Evolutionary conservation across 64 coral and sea anemone genomes (phyloP).

Genomic region (Orbicella faveolata): DNA sequence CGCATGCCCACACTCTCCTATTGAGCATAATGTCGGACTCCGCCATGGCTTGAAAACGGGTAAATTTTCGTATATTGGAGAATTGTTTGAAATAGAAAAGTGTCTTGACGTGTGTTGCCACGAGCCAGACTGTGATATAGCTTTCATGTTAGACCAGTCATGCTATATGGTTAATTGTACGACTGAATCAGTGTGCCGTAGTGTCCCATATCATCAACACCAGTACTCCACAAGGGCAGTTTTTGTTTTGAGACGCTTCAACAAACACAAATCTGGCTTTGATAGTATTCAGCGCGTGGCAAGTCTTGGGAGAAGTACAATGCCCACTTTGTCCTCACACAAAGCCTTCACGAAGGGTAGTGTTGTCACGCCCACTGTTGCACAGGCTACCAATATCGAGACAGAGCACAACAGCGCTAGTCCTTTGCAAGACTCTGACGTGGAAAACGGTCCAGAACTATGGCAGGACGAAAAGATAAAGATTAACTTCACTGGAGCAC

Average conservation of each 20-base stretch:
- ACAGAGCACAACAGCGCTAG: background rate
- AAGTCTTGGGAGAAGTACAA: background rate
- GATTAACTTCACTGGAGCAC: background rate
- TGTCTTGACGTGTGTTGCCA: conserved; percentile 52
- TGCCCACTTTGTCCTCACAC: background rate
- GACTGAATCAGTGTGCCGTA: background rate
- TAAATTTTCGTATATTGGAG: conserved; percentile 49
- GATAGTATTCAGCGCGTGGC: background rate
- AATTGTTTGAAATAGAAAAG: background rate
- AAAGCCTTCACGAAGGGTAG: background rate
- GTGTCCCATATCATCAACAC: conserved; percentile 13
- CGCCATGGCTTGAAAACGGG: conserved; percentile 38
- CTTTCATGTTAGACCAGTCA: conserved; percentile 56
- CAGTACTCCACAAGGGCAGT: conserved; percentile 48
- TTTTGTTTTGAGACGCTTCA: conserved; percentile 39
- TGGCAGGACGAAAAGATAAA: background rate
- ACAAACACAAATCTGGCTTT: background rate
- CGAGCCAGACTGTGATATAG: conserved; percentile 47
- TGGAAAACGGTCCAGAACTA: background rate
- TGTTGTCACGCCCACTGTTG: background rate
- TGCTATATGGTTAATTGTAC: conserved; percentile 60
- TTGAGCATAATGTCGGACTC: conserved; percentile 19
- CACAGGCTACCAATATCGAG: background rate
- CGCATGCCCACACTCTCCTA: conserved; percentile 27
- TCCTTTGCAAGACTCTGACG: background rate